Evolutionary conservation across 1,140 invertebrate genomes (phyloP), one percentile per base, ranked within the genome.

Genomic region (Tenebrio molitor): DNA sequence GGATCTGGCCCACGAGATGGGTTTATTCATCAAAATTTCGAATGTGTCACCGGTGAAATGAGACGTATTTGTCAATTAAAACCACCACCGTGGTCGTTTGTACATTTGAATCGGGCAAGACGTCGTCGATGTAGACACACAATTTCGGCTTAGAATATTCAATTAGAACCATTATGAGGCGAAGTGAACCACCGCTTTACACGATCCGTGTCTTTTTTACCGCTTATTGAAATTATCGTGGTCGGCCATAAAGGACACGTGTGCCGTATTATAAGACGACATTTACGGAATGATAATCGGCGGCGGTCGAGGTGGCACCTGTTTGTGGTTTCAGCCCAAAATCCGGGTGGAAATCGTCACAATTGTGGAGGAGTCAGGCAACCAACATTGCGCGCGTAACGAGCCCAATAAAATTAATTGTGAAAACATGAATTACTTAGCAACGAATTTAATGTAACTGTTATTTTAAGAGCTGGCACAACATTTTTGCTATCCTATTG

Each of bases 151-250:
- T 66, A 44, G 64, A 66, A 66, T 66, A 66, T 66, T 66, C 64
- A 66, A 66, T 66, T 66, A 66, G 64, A 16, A 23, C 36, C 25
- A 66, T 66, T 66, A 58, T 66, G 64, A 66, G 44, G 44, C 42
- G 64, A 66, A 66, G 64, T 66, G 64, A 66, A 66, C 25, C 64
- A 66, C 64, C 64, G 42, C 44, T 66, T 66, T 66, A 66, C 64
- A 66, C 12, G 64, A 66, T 44, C 25, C 64, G 64, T 66, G 64
- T 19, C 12, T 66, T 66, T 41, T 66, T 44, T 15, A 23, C 36
- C 12, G 42, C 23, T 66, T 42, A 29, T 66, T 42, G 64, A 42
- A 66, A 42, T 41, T 36, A 41, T 36, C 29, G 14, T n/a, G n/a
- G n/a, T 21, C 12, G 29, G 12, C 25, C 36, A 39, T 44, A 66